These are phyloP conservation scores for Colaptes auratus DNA, from an alignment of 2,113 vertebrate genomes.

Conservation along the genomic window DNA sequence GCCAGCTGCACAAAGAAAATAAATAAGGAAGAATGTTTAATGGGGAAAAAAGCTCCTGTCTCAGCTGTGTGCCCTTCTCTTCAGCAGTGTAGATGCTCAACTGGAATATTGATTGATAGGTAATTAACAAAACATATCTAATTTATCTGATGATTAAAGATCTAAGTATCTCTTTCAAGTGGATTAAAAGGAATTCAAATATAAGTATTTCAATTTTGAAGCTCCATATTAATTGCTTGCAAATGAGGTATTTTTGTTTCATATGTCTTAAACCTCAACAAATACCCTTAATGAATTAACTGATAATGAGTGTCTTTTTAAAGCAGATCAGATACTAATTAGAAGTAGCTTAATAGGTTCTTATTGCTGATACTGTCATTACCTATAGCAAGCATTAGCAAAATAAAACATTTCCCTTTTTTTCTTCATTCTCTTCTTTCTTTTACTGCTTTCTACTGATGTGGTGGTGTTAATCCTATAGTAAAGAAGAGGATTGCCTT, in stretches of 20 bases:
- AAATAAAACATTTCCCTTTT: conserved; percentile 32
- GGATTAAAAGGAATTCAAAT: conserved; percentile 78
- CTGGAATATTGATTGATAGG: conserved; percentile 71
- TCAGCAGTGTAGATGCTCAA: conserved; percentile 34
- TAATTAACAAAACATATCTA: conserved; percentile 80
- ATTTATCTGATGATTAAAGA: conserved; percentile 79
- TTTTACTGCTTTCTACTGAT: not conserved
- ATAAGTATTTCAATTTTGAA: conserved; percentile 73
- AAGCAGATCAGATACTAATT: conserved; percentile 76
- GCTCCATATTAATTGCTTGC: conserved; percentile 80
- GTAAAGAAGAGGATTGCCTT: not conserved
- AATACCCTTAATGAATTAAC: conserved; percentile 76
- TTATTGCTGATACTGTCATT: conserved; percentile 5
- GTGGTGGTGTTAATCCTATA: not conserved
- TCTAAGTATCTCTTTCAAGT: conserved; percentile 74
- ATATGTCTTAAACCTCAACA: conserved; percentile 71
- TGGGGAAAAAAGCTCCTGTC: not conserved
- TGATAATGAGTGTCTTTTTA: conserved; percentile 73
- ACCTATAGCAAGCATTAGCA: conserved; percentile 19
- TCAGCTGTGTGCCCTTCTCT: conserved; percentile 12
- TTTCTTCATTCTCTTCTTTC: not conserved
- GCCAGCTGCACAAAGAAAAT: conserved; percentile 38
- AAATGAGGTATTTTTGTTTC: conserved; percentile 74
- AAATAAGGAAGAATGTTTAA: conserved; percentile 36
- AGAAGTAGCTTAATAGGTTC: conserved; percentile 65